Conservation (phyloP, 2,797 vertebrate species). For the Lithobates sylvaticus region DNA sequence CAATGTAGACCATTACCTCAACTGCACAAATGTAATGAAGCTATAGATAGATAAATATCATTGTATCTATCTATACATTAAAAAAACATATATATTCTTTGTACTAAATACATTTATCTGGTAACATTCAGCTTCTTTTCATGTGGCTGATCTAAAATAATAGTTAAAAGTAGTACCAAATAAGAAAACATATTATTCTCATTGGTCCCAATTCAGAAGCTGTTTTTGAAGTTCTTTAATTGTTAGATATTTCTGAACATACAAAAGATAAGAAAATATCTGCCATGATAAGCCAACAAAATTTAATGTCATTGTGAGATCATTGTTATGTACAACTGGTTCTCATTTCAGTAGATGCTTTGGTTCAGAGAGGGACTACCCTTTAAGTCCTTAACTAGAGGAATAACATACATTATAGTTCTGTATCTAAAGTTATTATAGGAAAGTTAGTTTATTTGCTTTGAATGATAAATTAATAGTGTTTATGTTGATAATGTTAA, state of each 20-base stretch:
- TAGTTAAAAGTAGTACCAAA: neutral
- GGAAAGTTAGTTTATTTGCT: neutral
- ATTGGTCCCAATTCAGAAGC: neutral
- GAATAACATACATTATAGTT: neutral
- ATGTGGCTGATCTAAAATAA: too few relatives aligned
- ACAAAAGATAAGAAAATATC: neutral
- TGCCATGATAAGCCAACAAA: neutral
- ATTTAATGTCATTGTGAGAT: neutral
- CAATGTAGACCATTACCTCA: constrained; percentile 26
- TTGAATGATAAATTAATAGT: neutral
- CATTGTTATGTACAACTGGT: neutral
- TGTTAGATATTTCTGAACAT: neutral
- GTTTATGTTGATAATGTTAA: neutral
- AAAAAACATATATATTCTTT: neutral
- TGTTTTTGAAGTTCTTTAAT: neutral
- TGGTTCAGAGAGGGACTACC: neutral
- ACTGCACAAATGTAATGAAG: constrained; percentile 7
- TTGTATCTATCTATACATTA: neutral
- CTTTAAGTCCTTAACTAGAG: neutral
- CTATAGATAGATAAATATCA: neutral
- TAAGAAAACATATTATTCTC: neutral
- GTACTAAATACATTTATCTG: neutral
- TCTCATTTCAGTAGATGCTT: neutral
- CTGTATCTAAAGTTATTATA: neutral
- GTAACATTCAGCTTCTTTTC: neutral